phyloP scores from a whole-genome alignment of 2,797 vertebrate genomes.

The Emydoidea blandingii region DNA sequence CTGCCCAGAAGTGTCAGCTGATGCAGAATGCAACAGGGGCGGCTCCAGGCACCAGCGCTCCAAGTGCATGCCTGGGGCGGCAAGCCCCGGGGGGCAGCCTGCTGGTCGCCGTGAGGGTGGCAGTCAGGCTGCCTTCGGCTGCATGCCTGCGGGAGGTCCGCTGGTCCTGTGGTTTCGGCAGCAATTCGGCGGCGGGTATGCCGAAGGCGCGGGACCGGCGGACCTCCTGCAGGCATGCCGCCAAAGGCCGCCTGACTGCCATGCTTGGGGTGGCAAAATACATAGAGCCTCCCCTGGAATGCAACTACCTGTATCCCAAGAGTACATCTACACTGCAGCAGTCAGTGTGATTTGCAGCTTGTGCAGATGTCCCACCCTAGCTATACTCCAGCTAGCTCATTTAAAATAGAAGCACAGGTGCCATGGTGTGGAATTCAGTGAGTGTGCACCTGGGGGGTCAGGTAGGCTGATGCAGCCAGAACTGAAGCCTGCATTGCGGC shows the following conservation, averaged over 20 bases:
- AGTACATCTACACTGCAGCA: not conserved
- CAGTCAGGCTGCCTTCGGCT: too few species aligned
- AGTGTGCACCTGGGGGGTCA: not conserved
- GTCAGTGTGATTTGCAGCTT: not conserved
- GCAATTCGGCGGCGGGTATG: too few species aligned
- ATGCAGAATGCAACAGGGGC: not conserved
- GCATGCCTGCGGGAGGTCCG: too few species aligned
- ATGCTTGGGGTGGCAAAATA: too few species aligned
- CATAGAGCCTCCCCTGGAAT: not conserved
- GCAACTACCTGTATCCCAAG: not conserved
- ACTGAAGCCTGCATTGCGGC: not conserved
- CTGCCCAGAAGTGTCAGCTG: not conserved
- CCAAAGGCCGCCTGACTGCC: too few species aligned
- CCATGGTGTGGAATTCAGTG: not conserved
- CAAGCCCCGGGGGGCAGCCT: too few species aligned
- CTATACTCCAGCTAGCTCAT: not conserved
- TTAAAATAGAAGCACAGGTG: not conserved
- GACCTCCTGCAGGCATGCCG: too few species aligned
- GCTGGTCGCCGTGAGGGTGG: too few species aligned
- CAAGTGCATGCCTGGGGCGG: too few species aligned
- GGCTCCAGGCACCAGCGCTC: too few species aligned
- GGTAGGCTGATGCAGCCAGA: not conserved
- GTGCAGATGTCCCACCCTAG: not conserved
- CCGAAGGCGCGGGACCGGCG: too few species aligned
- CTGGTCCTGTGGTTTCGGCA: too few species aligned